phyloP scores from a whole-genome alignment of 2,113 vertebrate genomes.

The Collichthys lucidus region DNA sequence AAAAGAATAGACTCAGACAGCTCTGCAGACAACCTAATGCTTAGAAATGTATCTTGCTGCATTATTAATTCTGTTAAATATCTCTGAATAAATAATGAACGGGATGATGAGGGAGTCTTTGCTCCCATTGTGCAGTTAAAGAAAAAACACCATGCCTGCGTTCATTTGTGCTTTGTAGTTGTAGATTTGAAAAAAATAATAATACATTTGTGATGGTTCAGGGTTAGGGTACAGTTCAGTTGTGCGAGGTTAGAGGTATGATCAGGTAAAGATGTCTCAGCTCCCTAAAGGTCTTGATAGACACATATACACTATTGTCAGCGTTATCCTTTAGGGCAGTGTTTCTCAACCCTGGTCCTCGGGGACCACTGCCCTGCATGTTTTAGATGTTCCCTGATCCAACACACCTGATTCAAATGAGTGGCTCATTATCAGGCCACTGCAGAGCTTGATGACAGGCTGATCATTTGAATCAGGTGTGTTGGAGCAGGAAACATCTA shows the following conservation, averaged over 20 bases:
- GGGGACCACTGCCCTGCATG: too few relatives aligned
- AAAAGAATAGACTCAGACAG: slow-evolving; percentile 50
- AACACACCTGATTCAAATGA: too few relatives aligned
- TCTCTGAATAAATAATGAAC: slow-evolving; percentile 73
- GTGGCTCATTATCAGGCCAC: too few relatives aligned
- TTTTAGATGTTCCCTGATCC: too few relatives aligned
- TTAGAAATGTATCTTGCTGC: slow-evolving; percentile 67
- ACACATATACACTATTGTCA: not conserved
- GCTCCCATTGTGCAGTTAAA: slow-evolving; percentile 24
- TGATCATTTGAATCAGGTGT: too few relatives aligned
- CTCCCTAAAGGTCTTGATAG: not conserved
- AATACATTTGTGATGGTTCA: not conserved
- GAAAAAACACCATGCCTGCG: slow-evolving; percentile 29
- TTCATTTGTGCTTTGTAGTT: not conserved
- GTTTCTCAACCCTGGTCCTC: too few relatives aligned
- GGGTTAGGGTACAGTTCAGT: not conserved
- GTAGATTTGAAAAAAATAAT: not conserved
- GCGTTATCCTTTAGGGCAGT: not conserved
- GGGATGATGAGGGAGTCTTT: slow-evolving; percentile 47
- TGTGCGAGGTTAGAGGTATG: too few relatives aligned
- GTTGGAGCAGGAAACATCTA: too few relatives aligned
- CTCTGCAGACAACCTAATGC: slow-evolving; percentile 61
- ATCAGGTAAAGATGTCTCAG: not conserved
- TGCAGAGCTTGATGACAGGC: too few relatives aligned
- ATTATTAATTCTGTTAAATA: slow-evolving; percentile 74